Evolutionary conservation across 2,797 vertebrate genomes (phyloP).

Genomic region (Chiroxiphia lanceolata): DNA sequence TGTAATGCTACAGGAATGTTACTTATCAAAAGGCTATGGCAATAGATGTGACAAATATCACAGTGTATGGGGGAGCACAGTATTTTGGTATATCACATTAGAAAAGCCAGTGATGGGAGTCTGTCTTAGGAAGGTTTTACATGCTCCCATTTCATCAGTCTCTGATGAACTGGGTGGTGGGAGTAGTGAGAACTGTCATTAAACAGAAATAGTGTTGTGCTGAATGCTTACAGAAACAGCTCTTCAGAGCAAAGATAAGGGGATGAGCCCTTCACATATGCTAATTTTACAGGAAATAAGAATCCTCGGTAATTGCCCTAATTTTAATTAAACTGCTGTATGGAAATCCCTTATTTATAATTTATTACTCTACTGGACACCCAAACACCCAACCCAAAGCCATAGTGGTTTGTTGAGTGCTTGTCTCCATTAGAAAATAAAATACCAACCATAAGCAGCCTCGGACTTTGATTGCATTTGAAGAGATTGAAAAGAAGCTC

Average conservation of each 20-base stretch:
- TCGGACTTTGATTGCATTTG: neutral
- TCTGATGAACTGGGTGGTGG: neutral
- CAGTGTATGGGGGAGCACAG: rapidly evolving
- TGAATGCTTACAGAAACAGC: neutral
- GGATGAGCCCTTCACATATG: neutral
- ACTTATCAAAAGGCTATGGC: neutral
- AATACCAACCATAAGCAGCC: neutral
- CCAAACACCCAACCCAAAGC: neutral
- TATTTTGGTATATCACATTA: too few relatives aligned
- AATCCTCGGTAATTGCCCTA: neutral
- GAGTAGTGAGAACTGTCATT: neutral
- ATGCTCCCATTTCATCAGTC: neutral
- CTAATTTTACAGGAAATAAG: neutral
- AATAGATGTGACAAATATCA: neutral
- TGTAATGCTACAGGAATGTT: neutral
- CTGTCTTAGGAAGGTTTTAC: neutral
- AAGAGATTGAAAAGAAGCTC: neutral
- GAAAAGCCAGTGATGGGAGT: neutral
- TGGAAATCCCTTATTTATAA: neutral
- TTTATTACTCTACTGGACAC: neutral
- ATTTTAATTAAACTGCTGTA: neutral
- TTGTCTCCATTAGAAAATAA: neutral
- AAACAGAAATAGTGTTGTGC: neutral
- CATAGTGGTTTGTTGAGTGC: neutral
- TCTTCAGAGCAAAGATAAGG: neutral